Evolutionary conservation across 1,140 invertebrate genomes (phyloP).

Genomic region (Tetragonula clypearis): DNA sequence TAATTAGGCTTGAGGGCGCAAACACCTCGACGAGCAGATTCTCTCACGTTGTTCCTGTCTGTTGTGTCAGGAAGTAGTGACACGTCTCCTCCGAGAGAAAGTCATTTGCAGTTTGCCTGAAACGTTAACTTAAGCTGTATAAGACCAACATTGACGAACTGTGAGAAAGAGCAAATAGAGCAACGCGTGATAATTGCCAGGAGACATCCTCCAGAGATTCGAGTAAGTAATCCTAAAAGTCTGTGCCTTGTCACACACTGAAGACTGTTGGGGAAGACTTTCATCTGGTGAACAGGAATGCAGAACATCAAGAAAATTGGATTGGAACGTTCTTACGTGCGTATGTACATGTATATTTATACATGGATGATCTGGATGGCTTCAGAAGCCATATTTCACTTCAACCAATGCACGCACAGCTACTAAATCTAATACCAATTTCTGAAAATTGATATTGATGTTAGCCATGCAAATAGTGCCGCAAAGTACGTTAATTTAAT

Average conservation of each 20-base stretch:
- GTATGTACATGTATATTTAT: background rate
- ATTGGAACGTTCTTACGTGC: conserved; percentile 40
- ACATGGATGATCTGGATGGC: conserved; percentile 44
- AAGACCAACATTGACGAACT: background rate
- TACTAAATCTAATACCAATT: background rate
- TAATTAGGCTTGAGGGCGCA: background rate
- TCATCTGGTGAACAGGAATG: conserved; percentile 7
- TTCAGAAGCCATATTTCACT: conserved; percentile 68
- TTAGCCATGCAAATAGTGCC: background rate
- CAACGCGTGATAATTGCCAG: too few relatives aligned
- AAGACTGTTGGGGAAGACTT: conserved; percentile 30
- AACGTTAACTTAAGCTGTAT: background rate
- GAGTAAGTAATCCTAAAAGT: background rate
- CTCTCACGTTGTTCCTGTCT: background rate
- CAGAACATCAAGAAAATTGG: conserved; percentile 60
- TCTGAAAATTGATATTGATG: background rate
- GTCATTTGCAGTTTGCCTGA: background rate
- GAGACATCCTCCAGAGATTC: background rate
- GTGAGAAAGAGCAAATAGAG: background rate
- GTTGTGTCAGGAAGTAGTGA: background rate
- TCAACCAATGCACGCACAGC: background rate
- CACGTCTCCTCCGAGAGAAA: background rate
- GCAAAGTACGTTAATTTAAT: background rate
- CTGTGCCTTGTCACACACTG: background rate
- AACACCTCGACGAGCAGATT: background rate